Conservation (phyloP, 2,113 vertebrate genomes). For the Lonchura striata region DNA sequence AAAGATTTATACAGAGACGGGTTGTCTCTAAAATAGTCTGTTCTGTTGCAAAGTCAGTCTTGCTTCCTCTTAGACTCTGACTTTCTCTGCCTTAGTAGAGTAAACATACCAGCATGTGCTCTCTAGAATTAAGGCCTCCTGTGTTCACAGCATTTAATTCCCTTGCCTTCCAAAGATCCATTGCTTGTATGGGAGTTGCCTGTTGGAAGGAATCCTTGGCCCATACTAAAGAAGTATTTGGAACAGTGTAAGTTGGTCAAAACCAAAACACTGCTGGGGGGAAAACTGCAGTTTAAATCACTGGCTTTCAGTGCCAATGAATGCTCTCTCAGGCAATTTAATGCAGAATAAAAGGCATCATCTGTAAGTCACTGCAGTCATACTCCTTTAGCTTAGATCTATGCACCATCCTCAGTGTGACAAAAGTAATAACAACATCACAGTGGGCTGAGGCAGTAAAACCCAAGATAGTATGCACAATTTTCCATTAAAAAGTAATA, state of each 20-base stretch:
- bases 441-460: not conserved
- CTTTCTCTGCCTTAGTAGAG: not conserved
- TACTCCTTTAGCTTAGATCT: not conserved
- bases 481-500: not conserved
- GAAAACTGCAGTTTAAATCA: not conserved
- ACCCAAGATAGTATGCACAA: not conserved
- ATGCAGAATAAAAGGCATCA: not conserved
- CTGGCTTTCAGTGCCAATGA: not conserved
- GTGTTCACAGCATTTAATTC: not conserved
- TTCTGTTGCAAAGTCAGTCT: not conserved
- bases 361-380: not conserved
- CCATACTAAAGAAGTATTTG: not conserved
- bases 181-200: not conserved
- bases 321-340: not conserved
- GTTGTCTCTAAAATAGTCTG: not conserved
- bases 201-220: not conserved
- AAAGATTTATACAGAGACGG: not conserved
- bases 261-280: not conserved
- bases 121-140: not conserved
- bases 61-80: not conserved
- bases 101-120: not conserved
- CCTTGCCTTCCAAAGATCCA: not conserved
- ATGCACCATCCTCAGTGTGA: not conserved
- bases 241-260: not conserved
- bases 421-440: not conserved